Evolutionary conservation across 2,888 invertebrate genomes (phyloP).

Genomic region (Polydrusus tereticollis): DNA sequence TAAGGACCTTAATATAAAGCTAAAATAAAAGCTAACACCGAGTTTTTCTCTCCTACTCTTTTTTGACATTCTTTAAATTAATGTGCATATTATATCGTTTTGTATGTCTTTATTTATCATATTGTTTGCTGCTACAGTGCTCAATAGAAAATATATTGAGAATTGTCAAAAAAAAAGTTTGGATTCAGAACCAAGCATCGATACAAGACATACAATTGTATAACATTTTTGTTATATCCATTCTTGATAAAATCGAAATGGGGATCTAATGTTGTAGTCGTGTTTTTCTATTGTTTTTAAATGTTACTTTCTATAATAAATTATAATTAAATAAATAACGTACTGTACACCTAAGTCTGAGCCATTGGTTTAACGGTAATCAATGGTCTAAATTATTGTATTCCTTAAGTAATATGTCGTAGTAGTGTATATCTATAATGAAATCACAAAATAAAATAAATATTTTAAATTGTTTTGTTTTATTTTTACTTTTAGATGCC

Average conservation of each 20-base stretch:
- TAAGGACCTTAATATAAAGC: too few relatives aligned
- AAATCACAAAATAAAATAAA: constrained; percentile 31
- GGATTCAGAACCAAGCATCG: too few relatives aligned
- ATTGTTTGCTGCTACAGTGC: too few relatives aligned
- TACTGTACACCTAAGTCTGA: constrained; percentile 66
- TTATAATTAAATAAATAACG: constrained; percentile 57
- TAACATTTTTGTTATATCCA: constrained; percentile 18
- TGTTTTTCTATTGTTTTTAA: constrained; percentile 58
- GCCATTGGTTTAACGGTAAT: constrained; percentile 56
- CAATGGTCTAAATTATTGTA: constrained; percentile 62
- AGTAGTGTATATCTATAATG: constrained; percentile 39
- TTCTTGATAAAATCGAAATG: constrained; percentile 52
- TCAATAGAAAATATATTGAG: too few relatives aligned
- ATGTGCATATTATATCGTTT: too few relatives aligned
- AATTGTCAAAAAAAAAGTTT: background rate
- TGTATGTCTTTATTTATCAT: too few relatives aligned
- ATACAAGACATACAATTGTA: too few relatives aligned
- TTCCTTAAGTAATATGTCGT: constrained; percentile 46
- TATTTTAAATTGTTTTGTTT: constrained; percentile 24
- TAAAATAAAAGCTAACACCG: too few relatives aligned
- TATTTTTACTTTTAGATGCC: background rate
- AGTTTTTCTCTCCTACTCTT: too few relatives aligned
- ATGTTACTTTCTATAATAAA: constrained; percentile 57
- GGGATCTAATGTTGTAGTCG: constrained; percentile 57
- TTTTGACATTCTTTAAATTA: too few relatives aligned